phyloP scores from a whole-genome alignment of 1,140 invertebrate genomes.

The Drosophila chauvacae region DNA sequence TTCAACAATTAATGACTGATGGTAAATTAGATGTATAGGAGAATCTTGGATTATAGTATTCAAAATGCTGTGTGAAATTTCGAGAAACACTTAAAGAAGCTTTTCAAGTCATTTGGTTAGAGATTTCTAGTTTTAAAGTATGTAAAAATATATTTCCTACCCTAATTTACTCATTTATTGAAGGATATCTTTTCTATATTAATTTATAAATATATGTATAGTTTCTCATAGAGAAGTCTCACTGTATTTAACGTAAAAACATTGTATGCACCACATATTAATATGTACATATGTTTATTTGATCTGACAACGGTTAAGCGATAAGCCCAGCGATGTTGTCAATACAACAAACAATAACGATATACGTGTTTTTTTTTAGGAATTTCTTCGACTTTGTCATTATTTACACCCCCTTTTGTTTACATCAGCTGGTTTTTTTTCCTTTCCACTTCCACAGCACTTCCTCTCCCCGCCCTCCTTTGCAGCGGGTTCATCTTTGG shows the following conservation, averaged over 20 bases:
- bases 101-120: background rate
- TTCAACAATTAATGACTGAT: background rate
- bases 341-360: slow-evolving; percentile 67
- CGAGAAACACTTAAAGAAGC: background rate
- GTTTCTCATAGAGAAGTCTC: background rate
- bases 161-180: too few relatives aligned
- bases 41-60: background rate
- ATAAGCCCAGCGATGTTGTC: slow-evolving; percentile 67
- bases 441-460: slow-evolving; percentile 5
- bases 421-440: slow-evolving; percentile 47
- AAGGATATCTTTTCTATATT: too few relatives aligned
- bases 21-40: background rate
- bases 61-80: background rate
- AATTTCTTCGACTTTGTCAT: slow-evolving; percentile 55
- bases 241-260: slow-evolving; percentile 10
- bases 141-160: background rate
- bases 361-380: slow-evolving; percentile 29
- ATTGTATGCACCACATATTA: slow-evolving; percentile 12
- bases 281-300: slow-evolving; percentile 40
- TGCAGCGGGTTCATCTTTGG: slow-evolving; percentile 35
- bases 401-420: slow-evolving; percentile 69
- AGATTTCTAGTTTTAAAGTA: background rate
- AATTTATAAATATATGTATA: background rate
- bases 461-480: background rate
- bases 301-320: slow-evolving; percentile 51